Evolutionary conservation across 2,797 vertebrate genomes (phyloP).

Genomic region (Ctenochaetus hawaiiensis): DNA sequence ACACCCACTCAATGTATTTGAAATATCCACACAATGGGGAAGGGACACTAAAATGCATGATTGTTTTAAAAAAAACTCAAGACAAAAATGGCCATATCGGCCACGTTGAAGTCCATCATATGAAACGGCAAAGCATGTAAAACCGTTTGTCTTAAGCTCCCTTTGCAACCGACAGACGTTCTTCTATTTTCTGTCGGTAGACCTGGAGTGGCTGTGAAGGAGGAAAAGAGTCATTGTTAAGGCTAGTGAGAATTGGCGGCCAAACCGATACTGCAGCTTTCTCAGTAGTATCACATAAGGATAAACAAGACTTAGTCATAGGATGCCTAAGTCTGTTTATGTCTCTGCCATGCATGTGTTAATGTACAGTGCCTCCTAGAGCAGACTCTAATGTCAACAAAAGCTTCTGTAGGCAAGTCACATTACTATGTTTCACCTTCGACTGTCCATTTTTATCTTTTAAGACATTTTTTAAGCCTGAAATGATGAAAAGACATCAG

Average conservation of each 20-base stretch:
- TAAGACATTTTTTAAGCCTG: fast-evolving
- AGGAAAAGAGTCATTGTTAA: constrained; percentile 1
- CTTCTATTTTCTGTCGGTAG: constrained; percentile 93
- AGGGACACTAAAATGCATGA: constrained; percentile 74
- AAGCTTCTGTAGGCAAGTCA: fast-evolving
- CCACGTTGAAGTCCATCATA: constrained; percentile 63
- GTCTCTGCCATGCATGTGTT: not conserved
- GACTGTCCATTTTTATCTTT: not conserved
- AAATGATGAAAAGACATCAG: not conserved
- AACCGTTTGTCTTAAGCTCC: constrained; percentile 65
- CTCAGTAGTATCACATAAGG: not conserved
- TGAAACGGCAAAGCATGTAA: constrained; percentile 59
- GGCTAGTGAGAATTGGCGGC: not conserved
- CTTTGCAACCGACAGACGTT: constrained; percentile 43
- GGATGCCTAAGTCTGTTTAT: not conserved
- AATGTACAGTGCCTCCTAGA: not conserved
- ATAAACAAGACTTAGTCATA: not conserved
- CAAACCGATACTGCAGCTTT: not conserved
- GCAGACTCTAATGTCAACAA: not conserved
- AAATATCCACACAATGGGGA: constrained; percentile 55
- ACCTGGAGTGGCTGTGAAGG: constrained; percentile 92
- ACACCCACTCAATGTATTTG: constrained; percentile 60
- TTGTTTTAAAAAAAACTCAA: constrained; percentile 65
- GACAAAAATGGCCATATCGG: constrained; percentile 53
- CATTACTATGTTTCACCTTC: not conserved